Evolutionary conservation across 2,888 invertebrate species (phyloP).

Genomic region (Andrena praecox): DNA sequence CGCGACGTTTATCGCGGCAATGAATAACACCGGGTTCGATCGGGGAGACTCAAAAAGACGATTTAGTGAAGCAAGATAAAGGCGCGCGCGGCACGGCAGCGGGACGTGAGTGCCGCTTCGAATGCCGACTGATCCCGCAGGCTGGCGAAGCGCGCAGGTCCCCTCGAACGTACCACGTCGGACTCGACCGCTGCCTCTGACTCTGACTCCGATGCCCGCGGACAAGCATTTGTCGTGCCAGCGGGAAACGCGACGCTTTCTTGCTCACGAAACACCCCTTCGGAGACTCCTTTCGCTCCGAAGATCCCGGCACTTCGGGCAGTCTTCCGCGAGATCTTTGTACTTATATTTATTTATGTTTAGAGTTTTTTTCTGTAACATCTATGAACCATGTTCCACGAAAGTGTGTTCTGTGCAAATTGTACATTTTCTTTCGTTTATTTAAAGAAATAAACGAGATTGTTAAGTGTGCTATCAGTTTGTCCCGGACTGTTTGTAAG

Average conservation of each 20-base stretch:
- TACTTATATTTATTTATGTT: no score
- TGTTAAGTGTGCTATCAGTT: no score
- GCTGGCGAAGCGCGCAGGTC: constrained; percentile 75
- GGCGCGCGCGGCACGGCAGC: constrained; percentile 68
- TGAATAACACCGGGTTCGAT: constrained; percentile 52
- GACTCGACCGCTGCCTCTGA: constrained; percentile 22
- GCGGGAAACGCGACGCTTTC: constrained; percentile 35
- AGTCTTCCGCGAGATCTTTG: no score
- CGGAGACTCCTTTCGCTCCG: constrained; percentile 1
- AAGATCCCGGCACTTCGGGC: no score
- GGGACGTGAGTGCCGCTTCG: constrained; percentile 74
- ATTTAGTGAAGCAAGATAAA: constrained; percentile 66
- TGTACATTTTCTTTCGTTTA: no score
- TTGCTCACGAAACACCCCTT: constrained; percentile 25
- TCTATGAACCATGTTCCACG: no score
- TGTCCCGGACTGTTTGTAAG: no score
- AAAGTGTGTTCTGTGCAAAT: no score
- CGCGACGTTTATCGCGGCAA: constrained; percentile 55
- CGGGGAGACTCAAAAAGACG: constrained; percentile 50
- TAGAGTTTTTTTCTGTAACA: no score
- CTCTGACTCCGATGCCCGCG: constrained; percentile 31
- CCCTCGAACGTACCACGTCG: constrained; percentile 64
- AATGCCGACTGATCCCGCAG: constrained; percentile 74
- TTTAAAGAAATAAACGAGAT: no score
- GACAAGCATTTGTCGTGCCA: constrained; percentile 54